phyloP scores from a whole-genome alignment of 2,113 vertebrate genomes.

The Eulacestoma nigropectus region DNA sequence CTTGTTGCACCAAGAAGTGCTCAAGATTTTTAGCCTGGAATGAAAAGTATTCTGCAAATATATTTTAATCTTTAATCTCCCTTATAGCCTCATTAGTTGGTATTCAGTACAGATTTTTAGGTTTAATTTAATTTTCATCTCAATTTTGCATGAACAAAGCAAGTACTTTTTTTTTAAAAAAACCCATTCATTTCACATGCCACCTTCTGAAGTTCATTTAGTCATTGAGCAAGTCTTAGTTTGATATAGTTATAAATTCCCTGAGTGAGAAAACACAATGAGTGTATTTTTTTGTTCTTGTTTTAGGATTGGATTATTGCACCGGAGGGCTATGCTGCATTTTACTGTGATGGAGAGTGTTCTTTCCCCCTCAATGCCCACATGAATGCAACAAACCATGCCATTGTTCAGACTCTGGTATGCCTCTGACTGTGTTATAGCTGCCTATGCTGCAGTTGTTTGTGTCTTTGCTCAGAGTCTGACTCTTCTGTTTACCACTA shows the following conservation, averaged over 20 bases:
- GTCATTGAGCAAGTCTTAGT: background rate
- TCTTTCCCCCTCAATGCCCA: conserved; percentile 98
- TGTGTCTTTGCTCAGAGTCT: background rate
- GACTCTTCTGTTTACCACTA: background rate
- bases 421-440: background rate
- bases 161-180: background rate
- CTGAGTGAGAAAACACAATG: background rate
- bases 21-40: background rate
- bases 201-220: background rate
- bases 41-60: background rate
- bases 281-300: background rate
- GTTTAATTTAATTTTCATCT: background rate
- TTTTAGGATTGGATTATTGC: conserved; percentile 98
- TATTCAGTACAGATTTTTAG: background rate
- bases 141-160: background rate
- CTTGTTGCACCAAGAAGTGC: background rate
- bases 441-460: background rate
- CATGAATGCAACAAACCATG: conserved; percentile 99
- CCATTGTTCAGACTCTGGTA: conserved; percentile 98
- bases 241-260: background rate
- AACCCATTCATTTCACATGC: background rate
- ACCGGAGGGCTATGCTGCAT: conserved; percentile 94
- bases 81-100: background rate
- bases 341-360: conserved; percentile 98
- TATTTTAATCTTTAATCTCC: background rate